These are phyloP conservation scores for Drosophila arawakana DNA, from an alignment of 1,140 invertebrate species.

Conservation along the genomic window DNA sequence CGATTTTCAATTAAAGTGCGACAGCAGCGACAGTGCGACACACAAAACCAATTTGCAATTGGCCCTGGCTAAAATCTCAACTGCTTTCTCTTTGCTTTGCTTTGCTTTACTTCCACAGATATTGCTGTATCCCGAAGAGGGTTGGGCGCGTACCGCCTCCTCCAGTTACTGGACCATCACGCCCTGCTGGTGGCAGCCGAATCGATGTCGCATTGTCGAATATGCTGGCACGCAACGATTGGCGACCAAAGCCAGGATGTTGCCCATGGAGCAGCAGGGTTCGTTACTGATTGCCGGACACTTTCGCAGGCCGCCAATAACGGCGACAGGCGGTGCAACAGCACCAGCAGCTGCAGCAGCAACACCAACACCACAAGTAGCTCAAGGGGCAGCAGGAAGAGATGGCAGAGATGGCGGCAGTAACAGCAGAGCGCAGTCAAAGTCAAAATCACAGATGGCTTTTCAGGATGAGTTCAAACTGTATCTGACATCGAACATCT, in stretches of 20 bases:
- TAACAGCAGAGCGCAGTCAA: constrained; percentile 18
- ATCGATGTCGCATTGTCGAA: constrained; percentile 93
- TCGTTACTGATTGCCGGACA: constrained; percentile 92
- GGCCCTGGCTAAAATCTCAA: constrained; percentile 54
- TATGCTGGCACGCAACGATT: constrained; percentile 92
- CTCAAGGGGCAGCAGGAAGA: background rate
- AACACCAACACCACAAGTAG: constrained; percentile 23
- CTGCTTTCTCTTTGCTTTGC: constrained; percentile 20
- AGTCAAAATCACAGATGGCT: constrained; percentile 60
- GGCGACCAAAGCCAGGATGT: constrained; percentile 91
- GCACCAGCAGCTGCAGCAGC: constrained; percentile 43
- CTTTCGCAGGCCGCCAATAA: constrained; percentile 86
- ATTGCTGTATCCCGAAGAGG: constrained; percentile 93
- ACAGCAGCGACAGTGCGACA: constrained; percentile 60
- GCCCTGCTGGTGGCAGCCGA: constrained; percentile 93
- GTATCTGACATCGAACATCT: constrained; percentile 83
- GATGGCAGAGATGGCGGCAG: background rate
- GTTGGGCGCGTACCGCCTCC: constrained; percentile 93
- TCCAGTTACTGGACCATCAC: constrained; percentile 95
- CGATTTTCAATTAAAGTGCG: constrained; percentile 76
- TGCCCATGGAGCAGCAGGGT: constrained; percentile 89
- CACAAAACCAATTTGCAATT: constrained; percentile 77
- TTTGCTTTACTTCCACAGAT: constrained; percentile 85
- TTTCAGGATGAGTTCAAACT: constrained; percentile 82
- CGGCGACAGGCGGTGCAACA: constrained; percentile 35